These are phyloP conservation scores for Pseudoips prasinana DNA, from an alignment of 2,888 invertebrate genomes.

Conservation along the genomic window DNA sequence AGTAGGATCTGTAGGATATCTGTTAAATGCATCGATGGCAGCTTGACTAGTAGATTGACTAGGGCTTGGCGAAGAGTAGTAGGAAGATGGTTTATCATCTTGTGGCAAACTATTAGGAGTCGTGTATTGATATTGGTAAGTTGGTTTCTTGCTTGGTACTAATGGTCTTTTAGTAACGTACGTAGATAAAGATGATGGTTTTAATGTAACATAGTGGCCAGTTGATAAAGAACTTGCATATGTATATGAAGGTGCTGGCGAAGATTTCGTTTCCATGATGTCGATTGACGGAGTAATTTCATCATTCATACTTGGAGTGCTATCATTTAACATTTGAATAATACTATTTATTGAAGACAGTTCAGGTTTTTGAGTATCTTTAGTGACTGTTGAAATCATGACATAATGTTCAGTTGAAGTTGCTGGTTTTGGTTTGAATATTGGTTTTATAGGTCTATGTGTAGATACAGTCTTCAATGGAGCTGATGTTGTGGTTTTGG, in stretches of 20 bases:
- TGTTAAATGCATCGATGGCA: conserved; percentile 68
- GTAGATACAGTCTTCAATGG: conserved; percentile 63
- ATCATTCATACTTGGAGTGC: conserved; percentile 64
- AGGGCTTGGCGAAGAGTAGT: conserved; percentile 61
- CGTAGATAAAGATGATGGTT: conserved; percentile 51
- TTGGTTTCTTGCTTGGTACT: conserved; percentile 45
- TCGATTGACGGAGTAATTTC: conserved; percentile 59
- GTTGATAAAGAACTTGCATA: conserved; percentile 58
- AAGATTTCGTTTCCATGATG: conserved; percentile 64
- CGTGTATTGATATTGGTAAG: conserved; percentile 48
- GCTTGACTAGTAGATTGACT: conserved; percentile 72
- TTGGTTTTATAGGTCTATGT: conserved; percentile 73
- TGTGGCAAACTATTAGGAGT: conserved; percentile 57
- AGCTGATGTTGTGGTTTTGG: conserved; percentile 50
- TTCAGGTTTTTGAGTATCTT: conserved; percentile 67
- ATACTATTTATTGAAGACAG: conserved; percentile 80
- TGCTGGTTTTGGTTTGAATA: conserved; percentile 79
- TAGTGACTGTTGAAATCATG: conserved; percentile 80
- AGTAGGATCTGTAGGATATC: conserved; percentile 67
- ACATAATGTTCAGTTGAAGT: conserved; percentile 77
- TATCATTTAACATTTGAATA: conserved; percentile 84
- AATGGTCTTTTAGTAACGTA: conserved; percentile 36
- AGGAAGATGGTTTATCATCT: conserved; percentile 47
- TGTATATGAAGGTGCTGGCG: conserved; percentile 56
- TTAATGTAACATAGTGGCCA: conserved; percentile 69